Conservation (phyloP, 2,888 invertebrate species). For the Physocephala rufipes region DNA sequence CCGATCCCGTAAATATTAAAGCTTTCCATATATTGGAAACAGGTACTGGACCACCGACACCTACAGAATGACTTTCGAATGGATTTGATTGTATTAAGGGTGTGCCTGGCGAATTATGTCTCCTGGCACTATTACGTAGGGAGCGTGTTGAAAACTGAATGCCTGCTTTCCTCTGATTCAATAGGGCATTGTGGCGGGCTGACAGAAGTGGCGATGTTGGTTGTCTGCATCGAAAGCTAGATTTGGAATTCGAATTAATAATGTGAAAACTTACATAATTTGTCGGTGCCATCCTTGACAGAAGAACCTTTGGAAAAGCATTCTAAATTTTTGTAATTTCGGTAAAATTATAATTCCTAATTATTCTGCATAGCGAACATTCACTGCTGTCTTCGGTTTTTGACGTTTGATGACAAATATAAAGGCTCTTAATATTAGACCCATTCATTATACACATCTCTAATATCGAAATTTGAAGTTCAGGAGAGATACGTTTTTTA, state of each 20-base stretch:
- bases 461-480: too few relatives aligned
- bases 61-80: conserved; percentile 43
- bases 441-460: too few relatives aligned
- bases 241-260: not conserved
- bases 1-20: conserved; percentile 59
- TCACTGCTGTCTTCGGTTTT: not conserved
- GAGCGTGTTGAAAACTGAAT: conserved; percentile 41
- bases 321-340: conserved; percentile 41
- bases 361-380: not conserved
- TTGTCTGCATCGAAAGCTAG: conserved; percentile 13
- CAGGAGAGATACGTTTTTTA: too few relatives aligned
- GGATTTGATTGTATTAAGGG: conserved; percentile 27
- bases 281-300: conserved; percentile 52
- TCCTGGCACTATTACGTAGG: conserved; percentile 42
- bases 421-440: too few relatives aligned
- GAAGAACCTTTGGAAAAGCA: conserved; percentile 54
- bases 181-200: conserved; percentile 41
- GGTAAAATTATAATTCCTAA: conserved; percentile 2
- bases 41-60: conserved; percentile 51
- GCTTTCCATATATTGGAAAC: conserved; percentile 56
- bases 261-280: conserved; percentile 51
- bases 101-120: conserved; percentile 38
- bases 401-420: not conserved
- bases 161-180: conserved; percentile 46
- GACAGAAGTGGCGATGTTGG: conserved; percentile 27